A percentile compares a stretch with the other conserved stretches of the same genome.
These are phyloP conservation scores for Sminthurinus aureus DNA, from an alignment of 2,888 invertebrate genomes.

Conservation along the genomic window DNA sequence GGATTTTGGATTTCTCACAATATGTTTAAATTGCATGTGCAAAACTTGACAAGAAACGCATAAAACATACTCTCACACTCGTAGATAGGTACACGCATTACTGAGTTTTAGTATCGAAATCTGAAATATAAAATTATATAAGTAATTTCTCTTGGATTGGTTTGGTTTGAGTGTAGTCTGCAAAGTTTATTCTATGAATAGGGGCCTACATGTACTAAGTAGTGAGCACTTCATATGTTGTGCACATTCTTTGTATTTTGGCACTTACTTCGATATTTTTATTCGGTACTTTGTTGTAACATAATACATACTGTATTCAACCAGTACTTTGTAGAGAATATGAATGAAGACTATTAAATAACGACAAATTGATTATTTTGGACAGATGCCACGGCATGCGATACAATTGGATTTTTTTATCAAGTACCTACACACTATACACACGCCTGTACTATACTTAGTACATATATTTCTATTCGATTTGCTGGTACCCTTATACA, in stretches of 20 bases:
- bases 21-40: too few relatives aligned
- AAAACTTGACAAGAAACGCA: neutral
- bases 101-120: neutral
- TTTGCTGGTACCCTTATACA: too few relatives aligned
- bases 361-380: constrained; percentile 23
- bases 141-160: neutral
- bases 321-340: neutral
- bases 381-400: neutral
- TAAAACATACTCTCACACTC: neutral
- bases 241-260: neutral
- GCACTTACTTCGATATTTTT: too few relatives aligned
- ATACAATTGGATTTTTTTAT: neutral
- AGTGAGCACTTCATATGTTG: neutral
- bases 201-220: too few relatives aligned
- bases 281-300: too few relatives aligned
- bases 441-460: too few relatives aligned
- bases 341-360: constrained; percentile 6
- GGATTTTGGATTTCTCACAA: too few relatives aligned
- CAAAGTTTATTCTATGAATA: too few relatives aligned
- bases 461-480: too few relatives aligned
- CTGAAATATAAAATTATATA: neutral
- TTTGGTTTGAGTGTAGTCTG: too few relatives aligned
- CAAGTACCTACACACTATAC: too few relatives aligned
- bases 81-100: neutral
- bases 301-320: neutral